A percentile compares a stretch with the other conserved stretches of the same genome.
These are phyloP conservation scores for Gallinago solitaria DNA, from an alignment of 2,797 vertebrate species.

Conservation along the genomic window DNA sequence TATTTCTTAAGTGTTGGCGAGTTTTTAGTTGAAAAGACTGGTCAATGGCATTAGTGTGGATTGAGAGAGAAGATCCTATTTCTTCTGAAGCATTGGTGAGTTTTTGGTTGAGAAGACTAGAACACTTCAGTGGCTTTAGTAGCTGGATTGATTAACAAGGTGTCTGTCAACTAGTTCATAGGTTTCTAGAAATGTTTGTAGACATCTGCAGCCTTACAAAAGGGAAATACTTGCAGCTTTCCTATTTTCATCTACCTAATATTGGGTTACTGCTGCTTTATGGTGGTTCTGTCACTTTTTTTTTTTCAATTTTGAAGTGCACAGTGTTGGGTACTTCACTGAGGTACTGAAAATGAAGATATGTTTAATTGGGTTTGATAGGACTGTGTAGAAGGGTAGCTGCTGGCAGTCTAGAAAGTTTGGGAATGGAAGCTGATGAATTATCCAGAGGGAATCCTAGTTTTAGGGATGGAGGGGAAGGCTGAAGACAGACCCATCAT, in stretches of 20 bases:
- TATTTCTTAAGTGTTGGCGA: background rate
- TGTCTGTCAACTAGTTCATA: background rate
- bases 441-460: background rate
- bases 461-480: background rate
- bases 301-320: background rate
- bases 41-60: background rate
- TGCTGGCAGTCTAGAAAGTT: background rate
- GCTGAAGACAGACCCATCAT: background rate
- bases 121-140: background rate
- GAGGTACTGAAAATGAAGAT: background rate
- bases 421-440: background rate
- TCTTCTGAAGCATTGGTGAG: background rate
- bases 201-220: background rate
- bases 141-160: background rate
- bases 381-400: background rate
- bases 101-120: background rate
- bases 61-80: background rate
- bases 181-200: background rate
- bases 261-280: background rate
- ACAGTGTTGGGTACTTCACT: background rate
- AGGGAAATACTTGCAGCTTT: background rate
- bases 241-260: background rate
- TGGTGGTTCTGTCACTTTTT: background rate
- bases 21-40: background rate
- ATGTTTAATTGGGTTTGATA: accelerated